Conservation (phyloP, 2,888 invertebrate genomes). For the Aplocera efformata region DNA sequence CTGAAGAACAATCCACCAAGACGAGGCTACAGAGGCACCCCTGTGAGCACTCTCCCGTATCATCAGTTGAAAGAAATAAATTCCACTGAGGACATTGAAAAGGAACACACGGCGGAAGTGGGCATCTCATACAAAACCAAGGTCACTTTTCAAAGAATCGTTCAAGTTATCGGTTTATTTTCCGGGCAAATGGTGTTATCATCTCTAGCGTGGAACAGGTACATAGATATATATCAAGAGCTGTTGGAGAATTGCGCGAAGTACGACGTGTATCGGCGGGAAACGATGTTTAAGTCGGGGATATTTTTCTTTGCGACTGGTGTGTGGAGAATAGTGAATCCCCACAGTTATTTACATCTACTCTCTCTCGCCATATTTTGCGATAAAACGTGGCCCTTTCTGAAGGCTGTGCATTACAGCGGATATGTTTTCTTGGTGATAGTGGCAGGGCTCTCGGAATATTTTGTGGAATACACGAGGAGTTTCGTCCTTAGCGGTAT, state of each 20-base stretch:
- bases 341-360: constrained; percentile 88
- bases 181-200: constrained; percentile 86
- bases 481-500: constrained; percentile 41
- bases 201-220: constrained; percentile 91
- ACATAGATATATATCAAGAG: constrained; percentile 89
- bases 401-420: constrained; percentile 84
- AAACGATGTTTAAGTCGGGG: constrained; percentile 84
- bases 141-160: constrained; percentile 83
- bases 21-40: constrained; percentile 83
- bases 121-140: constrained; percentile 84
- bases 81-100: constrained; percentile 68
- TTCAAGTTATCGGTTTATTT: constrained; percentile 83
- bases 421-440: constrained; percentile 85
- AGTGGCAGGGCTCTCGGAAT: constrained; percentile 86
- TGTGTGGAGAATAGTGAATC: constrained; percentile 89
- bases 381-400: constrained; percentile 90
- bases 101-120: constrained; percentile 63
- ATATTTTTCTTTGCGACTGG: constrained; percentile 87
- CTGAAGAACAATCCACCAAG: constrained; percentile 87
- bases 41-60: constrained; percentile 80
- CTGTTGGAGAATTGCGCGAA: constrained; percentile 83
- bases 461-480: constrained; percentile 69
- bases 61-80: constrained; percentile 70
- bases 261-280: constrained; percentile 73
- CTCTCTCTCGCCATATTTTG: constrained; percentile 88